Conservation (phyloP, 1,140 invertebrate species). For the Probaryconus sp. region DNA sequence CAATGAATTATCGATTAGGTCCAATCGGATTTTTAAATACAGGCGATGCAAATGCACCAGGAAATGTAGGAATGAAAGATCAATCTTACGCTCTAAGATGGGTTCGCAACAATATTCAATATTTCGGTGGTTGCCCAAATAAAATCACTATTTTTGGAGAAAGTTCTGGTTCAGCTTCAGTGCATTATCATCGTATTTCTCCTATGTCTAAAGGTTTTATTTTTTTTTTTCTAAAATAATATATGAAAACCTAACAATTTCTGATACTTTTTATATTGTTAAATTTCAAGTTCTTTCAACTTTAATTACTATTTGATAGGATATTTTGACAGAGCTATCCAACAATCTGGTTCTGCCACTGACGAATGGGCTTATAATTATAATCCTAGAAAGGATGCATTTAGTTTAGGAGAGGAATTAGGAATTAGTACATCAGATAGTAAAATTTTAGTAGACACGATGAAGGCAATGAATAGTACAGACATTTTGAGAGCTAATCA, state of each 20-base stretch:
- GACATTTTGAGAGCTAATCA: slow-evolving; percentile 79
- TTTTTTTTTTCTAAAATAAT: slow-evolving; percentile 48
- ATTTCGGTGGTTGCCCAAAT: slow-evolving; percentile 47
- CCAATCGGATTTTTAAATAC: slow-evolving; percentile 70
- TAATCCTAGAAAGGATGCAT: slow-evolving; percentile 80
- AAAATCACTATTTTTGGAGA: slow-evolving; percentile 55
- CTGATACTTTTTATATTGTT: not conserved
- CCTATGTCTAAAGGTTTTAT: slow-evolving; percentile 74
- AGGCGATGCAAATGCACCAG: slow-evolving; percentile 14
- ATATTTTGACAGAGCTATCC: slow-evolving; percentile 84
- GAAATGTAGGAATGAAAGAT: slow-evolving; percentile 51
- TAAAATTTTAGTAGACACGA: slow-evolving; percentile 80
- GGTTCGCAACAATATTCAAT: slow-evolving; percentile 41
- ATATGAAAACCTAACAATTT: not conserved
- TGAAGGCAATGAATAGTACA: slow-evolving; percentile 79
- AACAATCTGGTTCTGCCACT: slow-evolving; percentile 87
- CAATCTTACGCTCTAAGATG: slow-evolving; percentile 44
- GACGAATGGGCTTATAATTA: slow-evolving; percentile 86
- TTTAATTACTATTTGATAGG: slow-evolving; percentile 67
- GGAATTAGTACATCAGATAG: slow-evolving; percentile 78
- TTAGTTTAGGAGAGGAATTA: slow-evolving; percentile 80
- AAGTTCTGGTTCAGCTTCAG: slow-evolving; percentile 46
- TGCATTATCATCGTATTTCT: slow-evolving; percentile 50
- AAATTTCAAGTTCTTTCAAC: not conserved
- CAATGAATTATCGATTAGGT: slow-evolving; percentile 84